Evolutionary conservation across 2,888 invertebrate genomes (phyloP).

Genomic region (Polyommatus iphigenia): DNA sequence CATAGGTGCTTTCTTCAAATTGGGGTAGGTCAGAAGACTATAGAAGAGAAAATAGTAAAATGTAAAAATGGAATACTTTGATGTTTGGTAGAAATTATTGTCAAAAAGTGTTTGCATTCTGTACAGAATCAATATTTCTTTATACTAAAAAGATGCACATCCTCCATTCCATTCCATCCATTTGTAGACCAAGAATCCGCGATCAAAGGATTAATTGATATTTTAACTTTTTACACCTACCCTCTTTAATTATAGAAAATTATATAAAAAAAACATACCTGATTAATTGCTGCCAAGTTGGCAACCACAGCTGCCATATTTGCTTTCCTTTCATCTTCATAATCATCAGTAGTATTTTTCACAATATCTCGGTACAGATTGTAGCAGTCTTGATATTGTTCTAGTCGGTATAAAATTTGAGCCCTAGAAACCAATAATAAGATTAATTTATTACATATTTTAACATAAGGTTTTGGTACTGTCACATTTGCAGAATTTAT

Average conservation of each 20-base stretch:
- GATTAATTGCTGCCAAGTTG: slow-evolving; percentile 84
- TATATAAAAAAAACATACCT: slow-evolving; percentile 65
- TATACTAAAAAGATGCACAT: too few relatives aligned
- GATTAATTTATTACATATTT: background rate
- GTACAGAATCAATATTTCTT: too few relatives aligned
- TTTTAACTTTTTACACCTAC: too few relatives aligned
- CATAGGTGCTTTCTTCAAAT: slow-evolving; percentile 85
- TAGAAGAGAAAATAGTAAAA: too few relatives aligned
- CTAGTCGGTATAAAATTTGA: slow-evolving; percentile 93
- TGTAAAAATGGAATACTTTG: background rate
- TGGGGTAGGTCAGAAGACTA: slow-evolving; percentile 65
- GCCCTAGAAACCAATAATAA: slow-evolving; percentile 70
- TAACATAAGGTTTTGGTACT: background rate
- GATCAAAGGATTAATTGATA: too few relatives aligned
- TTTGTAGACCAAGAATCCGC: too few relatives aligned
- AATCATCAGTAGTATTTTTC: slow-evolving; percentile 95
- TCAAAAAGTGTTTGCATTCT: background rate
- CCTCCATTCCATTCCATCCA: too few relatives aligned
- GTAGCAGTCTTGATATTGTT: slow-evolving; percentile 92
- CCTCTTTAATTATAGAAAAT: too few relatives aligned
- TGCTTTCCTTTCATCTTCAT: slow-evolving; percentile 96
- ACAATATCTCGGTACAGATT: slow-evolving; percentile 92
- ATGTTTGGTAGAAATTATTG: too few relatives aligned
- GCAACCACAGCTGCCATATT: slow-evolving; percentile 96
- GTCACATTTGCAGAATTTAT: background rate